Evolutionary conservation across 1,140 invertebrate species (phyloP).

Genomic region (Brachionus rubens): DNA sequence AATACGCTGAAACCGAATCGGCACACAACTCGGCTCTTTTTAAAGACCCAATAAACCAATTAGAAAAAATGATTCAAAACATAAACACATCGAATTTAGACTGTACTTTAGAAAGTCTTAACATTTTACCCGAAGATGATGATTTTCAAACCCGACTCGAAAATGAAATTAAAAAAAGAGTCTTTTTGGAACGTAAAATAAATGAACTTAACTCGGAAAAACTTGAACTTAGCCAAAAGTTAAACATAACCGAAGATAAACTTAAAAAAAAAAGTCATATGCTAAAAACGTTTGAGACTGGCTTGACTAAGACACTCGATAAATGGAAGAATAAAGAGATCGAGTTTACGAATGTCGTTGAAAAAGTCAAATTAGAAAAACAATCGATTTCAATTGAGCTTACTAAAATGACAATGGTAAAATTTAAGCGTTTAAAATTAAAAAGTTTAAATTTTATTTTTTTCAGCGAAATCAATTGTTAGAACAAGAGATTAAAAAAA

Average conservation of each 20-base stretch:
- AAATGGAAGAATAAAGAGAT: conserved; percentile 27
- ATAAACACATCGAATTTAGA: background rate
- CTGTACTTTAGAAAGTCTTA: background rate
- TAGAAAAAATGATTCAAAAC: conserved; percentile 7
- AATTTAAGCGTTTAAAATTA: background rate
- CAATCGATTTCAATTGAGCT: background rate
- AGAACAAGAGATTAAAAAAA: conserved; percentile 15
- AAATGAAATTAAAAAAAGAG: background rate
- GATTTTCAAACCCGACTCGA: background rate
- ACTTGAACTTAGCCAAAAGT: background rate
- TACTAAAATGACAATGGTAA: conserved; percentile 4
- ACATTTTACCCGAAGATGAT: background rate
- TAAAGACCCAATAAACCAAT: background rate
- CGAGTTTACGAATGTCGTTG: background rate
- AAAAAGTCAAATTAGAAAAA: conserved; percentile 11
- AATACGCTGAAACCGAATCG: background rate
- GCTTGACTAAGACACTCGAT: background rate
- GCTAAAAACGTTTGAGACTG: conserved; percentile 8
- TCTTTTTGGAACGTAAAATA: conserved; percentile 37
- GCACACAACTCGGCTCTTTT: background rate
- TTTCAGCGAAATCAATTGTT: conserved; percentile 25
- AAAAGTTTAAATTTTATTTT: background rate
- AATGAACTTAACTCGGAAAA: conserved; percentile 7
- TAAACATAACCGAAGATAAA: background rate
- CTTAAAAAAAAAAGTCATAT: background rate